Base-by-base conservation (phyloP, 2,888 invertebrate species). In the Oxystoma pomonae region DNA sequence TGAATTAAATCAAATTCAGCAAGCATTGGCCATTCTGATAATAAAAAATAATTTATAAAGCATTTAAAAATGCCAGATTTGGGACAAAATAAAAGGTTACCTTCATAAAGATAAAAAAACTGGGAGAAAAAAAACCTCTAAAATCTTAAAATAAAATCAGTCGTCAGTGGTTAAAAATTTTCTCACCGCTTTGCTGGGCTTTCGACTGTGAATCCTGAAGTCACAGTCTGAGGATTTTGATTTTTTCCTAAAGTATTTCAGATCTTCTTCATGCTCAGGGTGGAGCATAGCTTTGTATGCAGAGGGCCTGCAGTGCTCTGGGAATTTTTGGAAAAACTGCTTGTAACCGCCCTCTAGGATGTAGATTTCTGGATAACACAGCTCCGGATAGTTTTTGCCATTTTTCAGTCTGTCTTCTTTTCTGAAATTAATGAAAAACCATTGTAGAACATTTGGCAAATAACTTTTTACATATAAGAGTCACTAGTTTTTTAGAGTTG, bases 281-380 rank as follows among this genome's bases (percentile, higher is more conserved):
- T 96, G 90, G 65, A 88, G 75, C 97, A 98, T 98, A 59, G 91
- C 89, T 20, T 87, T 85, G 78, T 97, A 94, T 0, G 83, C 83
- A 58, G 84, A 81, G 0, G 93, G 93, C 52, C 84, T 86, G 74
- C 93, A 91, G 20, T 91, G 80, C 0, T 84, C 81, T 21, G 87
- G 81, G 74, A 88, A 86, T 0, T 82, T 80, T 69, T 86, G 84
- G 78, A 85, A 95, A 82, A 98, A 97, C 20, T 85, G 84, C 74
- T 92, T 90, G 81, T 95, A 95, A 51, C 94, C 95, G 1, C 94
- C 94, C 74, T 94, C 91, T 16, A 98, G 83, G 0, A 98, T 82
- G 80, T 98, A 98, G 1, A 96, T 82, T 79, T 98, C 98, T 0
- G 98, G 97, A 82, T 92, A 96, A 75, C 90, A 83, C 0, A 98